Base-by-base conservation (phyloP, 2,888 invertebrate species). In the Napeogenes inachia region DNA sequence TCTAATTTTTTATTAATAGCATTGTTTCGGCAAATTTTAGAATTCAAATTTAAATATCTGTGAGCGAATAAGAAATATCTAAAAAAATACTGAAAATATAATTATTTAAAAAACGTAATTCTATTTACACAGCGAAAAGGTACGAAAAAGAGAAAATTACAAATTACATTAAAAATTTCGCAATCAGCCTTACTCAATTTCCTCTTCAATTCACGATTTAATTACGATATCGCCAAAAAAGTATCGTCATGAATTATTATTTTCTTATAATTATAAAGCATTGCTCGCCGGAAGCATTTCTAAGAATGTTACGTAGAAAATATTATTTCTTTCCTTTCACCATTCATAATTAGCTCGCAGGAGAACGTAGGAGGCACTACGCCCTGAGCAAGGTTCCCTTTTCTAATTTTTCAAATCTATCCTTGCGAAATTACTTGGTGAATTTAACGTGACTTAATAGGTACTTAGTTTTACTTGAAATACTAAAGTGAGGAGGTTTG, bases 321-420 rank as follows among this genome's bases (percentile, higher is more conserved):
- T 58, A 57, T 60, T 38, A 60, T 65, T 77, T 78, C 75, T 78
- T 73, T 71, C 70, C 74, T 78, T 77, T 75, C 69, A 73, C 74
- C 72, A 74, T 66, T 68, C 65, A 62, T 73, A 75, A 75, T 74
- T 75, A 73, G 73, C 70, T 67, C 62, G 72, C 66, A 70, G 61
- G 70, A 72, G 71, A 67, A 69, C 69, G 64, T 71, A 63, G 57
- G 55, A 21, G 21, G 21, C 64, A 67, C 68, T 71, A 73, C 69
- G 72, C 71, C 74, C 67, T 64, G 65, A 66, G 69, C 70, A 69
- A 70, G 73, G 70, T 71, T 70, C 65, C 68, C 70, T 70, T 68
- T 65, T 69, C 66, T 67, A 69, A 73, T 72, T 71, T 77, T 73
- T 68, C 60, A 65, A 71, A 70, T 70, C 67, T 67, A 69, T 68